Evolutionary conservation across 2,888 invertebrate genomes (phyloP), one percentile per base, ranked within the genome.

Genomic region (Mimachlamys varia): DNA sequence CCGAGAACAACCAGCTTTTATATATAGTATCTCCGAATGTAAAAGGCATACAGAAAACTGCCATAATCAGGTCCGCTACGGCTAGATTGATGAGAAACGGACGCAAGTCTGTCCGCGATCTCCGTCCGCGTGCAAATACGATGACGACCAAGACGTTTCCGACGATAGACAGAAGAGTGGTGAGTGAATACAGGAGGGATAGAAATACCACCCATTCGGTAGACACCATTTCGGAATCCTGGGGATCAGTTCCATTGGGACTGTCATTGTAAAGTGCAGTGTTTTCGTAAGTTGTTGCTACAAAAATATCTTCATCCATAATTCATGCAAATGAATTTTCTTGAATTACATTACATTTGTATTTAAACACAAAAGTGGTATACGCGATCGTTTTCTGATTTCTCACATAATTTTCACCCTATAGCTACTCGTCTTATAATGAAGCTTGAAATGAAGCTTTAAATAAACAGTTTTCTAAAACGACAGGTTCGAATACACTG

Each of bases 31-130:
- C 96, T 22, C 97, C 97, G 94, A 97, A 98, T 2, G 98, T 98
- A 95, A 99, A 99, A 0, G 99, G 99, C 92, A 99, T 98, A 97
- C 99, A 99, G 95, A 99, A 98, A 50, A 98, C 96, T 0, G 98
- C 98, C 98, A 99, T 98, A 91, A 99, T 97, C 92, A 99, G 98
- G 96, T 99, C 99, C 55, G 99, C 98, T 88, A 98, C 97, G 0
- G 99, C 98, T 93, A 99, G 97, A 95, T 97, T 97, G 96, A 98
- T 98, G 95, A 99, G 98, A 96, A 99, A 99, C 19, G 94, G 94
- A 90, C 97, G 93, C 55, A 96, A 94, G 92, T 96, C 96, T 13
- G 96, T 96, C 88, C 96, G 93, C 3, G 96, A 96, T 90, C 96
- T 92, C 76, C 94, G 93, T 0, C 97, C 97, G 76, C 96, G 94